These are phyloP conservation scores for Drosophila pegasa DNA, from an alignment of 2,888 invertebrate genomes.

Conservation along the genomic window DNA sequence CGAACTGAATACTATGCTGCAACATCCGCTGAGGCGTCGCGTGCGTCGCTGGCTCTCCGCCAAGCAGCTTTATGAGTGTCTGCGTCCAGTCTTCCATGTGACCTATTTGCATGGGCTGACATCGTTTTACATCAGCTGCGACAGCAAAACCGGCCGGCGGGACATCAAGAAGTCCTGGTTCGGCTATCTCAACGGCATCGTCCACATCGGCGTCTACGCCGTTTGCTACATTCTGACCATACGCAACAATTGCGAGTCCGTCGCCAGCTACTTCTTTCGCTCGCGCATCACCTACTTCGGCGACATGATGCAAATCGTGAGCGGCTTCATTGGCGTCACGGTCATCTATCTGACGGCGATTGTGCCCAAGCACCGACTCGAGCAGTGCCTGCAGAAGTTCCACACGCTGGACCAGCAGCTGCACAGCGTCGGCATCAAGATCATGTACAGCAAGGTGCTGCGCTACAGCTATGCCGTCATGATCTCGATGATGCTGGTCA, in stretches of 20 bases:
- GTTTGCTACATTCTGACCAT: slow-evolving; percentile 79
- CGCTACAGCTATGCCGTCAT: slow-evolving; percentile 77
- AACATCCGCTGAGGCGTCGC: slow-evolving; percentile 49
- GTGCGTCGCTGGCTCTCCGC: slow-evolving; percentile 72
- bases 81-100: slow-evolving; percentile 79
- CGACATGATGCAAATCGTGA: slow-evolving; percentile 82
- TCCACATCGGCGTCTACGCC: slow-evolving; percentile 71
- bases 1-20: slow-evolving; percentile 25
- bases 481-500: slow-evolving; percentile 67
- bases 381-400: slow-evolving; percentile 75
- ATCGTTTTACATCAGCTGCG: slow-evolving; percentile 75
- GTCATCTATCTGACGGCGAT: slow-evolving; percentile 82
- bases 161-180: slow-evolving; percentile 73
- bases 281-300: slow-evolving; percentile 82
- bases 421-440: slow-evolving; percentile 79
- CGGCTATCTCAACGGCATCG: slow-evolving; percentile 79
- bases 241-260: slow-evolving; percentile 81
- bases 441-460: slow-evolving; percentile 82
- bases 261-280: slow-evolving; percentile 83
- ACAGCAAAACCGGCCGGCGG: slow-evolving; percentile 51
- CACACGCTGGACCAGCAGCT: slow-evolving; percentile 78
- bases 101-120: slow-evolving; percentile 81
- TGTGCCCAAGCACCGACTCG: slow-evolving; percentile 77
- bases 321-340: slow-evolving; percentile 82
- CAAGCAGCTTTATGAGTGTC: slow-evolving; percentile 78